These are phyloP conservation scores for Podotricha telesiphe DNA, from an alignment of 2,888 invertebrate species.

Conservation along the genomic window DNA sequence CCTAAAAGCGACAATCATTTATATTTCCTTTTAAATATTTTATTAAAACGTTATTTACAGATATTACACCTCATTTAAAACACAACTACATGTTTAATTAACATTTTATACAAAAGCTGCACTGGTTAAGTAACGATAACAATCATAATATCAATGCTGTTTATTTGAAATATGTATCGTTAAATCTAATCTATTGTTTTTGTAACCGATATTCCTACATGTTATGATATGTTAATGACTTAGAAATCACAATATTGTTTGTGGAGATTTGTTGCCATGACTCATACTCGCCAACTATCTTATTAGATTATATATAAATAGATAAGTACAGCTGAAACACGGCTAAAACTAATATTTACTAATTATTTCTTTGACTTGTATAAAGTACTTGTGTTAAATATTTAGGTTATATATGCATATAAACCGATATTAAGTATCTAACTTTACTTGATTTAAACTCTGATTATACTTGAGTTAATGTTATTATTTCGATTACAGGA, in stretches of 20 bases:
- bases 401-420: too few relatives aligned
- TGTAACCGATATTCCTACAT: constrained; percentile 38
- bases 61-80: background rate
- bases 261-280: constrained; percentile 57
- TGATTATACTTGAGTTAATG: too few relatives aligned
- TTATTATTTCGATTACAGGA: too few relatives aligned
- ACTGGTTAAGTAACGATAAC: constrained; percentile 12
- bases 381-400: too few relatives aligned
- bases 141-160: constrained; percentile 13
- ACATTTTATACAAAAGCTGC: constrained; percentile 14
- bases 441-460: too few relatives aligned
- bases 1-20: background rate
- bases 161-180: constrained; percentile 27
- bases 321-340: too few relatives aligned
- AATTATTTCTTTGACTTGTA: too few relatives aligned
- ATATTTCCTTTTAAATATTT: constrained; percentile 9
- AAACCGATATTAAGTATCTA: too few relatives aligned
- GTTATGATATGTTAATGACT: constrained; percentile 58
- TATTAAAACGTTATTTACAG: constrained; percentile 8
- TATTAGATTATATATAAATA: constrained; percentile 35
- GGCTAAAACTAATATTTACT: too few relatives aligned
- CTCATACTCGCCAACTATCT: constrained; percentile 60
- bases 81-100: constrained; percentile 5
- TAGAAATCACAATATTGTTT: constrained; percentile 48
- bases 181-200: constrained; percentile 39